Conservation (phyloP, 2,113 vertebrate genomes). For the Nyctibius bracteatus region DNA sequence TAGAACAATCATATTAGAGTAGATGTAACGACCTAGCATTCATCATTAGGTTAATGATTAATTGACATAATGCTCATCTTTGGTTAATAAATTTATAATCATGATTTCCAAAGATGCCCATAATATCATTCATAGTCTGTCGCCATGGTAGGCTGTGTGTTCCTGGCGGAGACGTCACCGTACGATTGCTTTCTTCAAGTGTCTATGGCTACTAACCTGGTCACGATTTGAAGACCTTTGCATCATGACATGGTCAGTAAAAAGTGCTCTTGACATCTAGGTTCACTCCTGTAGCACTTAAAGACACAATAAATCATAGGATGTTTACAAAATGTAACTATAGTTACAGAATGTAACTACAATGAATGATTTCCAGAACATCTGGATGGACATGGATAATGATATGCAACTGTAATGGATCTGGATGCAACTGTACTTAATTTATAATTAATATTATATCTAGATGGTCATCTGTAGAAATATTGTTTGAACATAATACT, state of each 20-base stretch:
- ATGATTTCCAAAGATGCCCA: not conserved
- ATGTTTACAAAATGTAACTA: not conserved
- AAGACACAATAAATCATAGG: not conserved
- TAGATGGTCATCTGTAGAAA: not conserved
- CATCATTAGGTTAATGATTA: not conserved
- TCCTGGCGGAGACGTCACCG: not conserved
- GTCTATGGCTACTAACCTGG: not conserved
- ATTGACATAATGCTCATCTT: not conserved
- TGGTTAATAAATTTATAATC: not conserved
- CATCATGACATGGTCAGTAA: not conserved
- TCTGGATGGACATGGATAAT: not conserved
- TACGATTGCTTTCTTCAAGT: not conserved
- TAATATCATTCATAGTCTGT: not conserved
- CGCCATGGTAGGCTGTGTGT: not conserved
- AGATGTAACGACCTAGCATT: not conserved
- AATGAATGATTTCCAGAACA: constrained; percentile 27
- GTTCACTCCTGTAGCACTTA: not conserved
- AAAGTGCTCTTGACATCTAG: not conserved
- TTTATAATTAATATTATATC: not conserved
- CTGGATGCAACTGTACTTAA: not conserved
- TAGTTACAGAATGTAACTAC: not conserved
- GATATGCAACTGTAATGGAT: not conserved
- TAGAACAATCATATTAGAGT: not conserved
- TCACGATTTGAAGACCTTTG: not conserved
- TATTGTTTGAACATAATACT: not conserved